A percentile compares a stretch with the other conserved stretches of the same genome.
Conservation (phyloP, 2,797 vertebrate genomes). For the Tangara arthus region DNA sequence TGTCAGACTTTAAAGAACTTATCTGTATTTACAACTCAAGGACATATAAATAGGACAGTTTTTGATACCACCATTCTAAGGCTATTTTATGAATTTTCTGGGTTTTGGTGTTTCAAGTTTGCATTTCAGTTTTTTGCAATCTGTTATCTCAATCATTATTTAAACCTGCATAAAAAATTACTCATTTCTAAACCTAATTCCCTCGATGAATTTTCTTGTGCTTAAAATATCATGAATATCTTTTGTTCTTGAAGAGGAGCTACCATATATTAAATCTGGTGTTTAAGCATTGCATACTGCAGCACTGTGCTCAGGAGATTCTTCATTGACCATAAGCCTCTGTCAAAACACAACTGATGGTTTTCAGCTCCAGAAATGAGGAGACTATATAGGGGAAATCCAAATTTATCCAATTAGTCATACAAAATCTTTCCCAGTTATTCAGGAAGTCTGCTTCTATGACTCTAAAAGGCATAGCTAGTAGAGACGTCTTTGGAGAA, state of each 20-base stretch:
- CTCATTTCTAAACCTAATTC: neutral
- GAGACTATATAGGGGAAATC: neutral
- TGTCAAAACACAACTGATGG: neutral
- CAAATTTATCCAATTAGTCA: constrained; percentile 46
- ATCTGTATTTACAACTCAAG: neutral
- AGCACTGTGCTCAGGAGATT: neutral
- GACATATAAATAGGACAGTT: neutral
- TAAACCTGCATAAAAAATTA: neutral
- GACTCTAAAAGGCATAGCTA: neutral
- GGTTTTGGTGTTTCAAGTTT: neutral
- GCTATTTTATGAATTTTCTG: neutral
- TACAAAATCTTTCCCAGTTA: neutral
- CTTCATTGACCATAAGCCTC: neutral
- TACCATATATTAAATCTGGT: neutral
- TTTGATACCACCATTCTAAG: neutral
- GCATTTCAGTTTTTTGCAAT: neutral
- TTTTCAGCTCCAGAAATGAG: neutral
- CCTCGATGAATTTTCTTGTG: neutral
- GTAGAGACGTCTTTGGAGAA: neutral
- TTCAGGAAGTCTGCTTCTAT: neutral
- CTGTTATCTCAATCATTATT: neutral
- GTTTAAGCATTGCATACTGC: neutral
- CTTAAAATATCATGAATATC: neutral
- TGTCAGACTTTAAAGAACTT: constrained; percentile 13
- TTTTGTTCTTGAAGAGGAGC: neutral